Percentiles rank a stretch among this genome's conserved stretches.
Evolutionary conservation across 2,888 invertebrate genomes (phyloP).

Genomic region (Thysanoteuthis rhombus): DNA sequence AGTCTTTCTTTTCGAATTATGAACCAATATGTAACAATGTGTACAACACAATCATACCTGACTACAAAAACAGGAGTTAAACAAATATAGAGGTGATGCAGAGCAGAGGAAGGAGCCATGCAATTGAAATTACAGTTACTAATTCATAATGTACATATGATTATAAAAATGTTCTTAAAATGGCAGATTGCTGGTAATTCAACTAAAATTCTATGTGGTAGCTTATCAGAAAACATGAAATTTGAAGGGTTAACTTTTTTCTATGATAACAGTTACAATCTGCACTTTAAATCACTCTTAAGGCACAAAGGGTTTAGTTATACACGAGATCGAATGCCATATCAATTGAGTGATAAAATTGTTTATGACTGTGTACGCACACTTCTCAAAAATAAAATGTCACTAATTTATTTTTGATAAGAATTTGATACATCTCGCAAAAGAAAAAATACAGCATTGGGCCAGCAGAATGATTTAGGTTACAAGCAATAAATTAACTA

Average conservation of each 20-base stretch:
- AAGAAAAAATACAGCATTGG: background rate
- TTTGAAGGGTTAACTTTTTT: background rate
- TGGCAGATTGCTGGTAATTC: too few species aligned
- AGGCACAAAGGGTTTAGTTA: background rate
- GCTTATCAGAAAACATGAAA: too few species aligned
- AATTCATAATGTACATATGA: too few species aligned
- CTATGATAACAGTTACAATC: background rate
- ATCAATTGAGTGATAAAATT: background rate
- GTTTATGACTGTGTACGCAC: background rate
- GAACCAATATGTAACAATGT: too few species aligned
- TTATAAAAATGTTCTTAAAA: too few species aligned
- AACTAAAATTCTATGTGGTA: too few species aligned
- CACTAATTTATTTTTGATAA: background rate
- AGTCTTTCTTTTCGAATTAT: too few species aligned
- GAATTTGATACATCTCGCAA: background rate
- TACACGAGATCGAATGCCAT: background rate
- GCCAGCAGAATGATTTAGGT: background rate
- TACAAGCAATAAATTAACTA: background rate
- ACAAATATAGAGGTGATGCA: too few species aligned
- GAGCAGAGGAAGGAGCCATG: too few species aligned
- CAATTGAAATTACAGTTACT: too few species aligned
- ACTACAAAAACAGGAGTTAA: too few species aligned
- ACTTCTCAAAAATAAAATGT: background rate
- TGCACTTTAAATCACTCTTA: background rate
- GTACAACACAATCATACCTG: too few species aligned